phyloP scores from a whole-genome alignment of 2,888 invertebrate species.

The Drosophila trichaetosa region DNA sequence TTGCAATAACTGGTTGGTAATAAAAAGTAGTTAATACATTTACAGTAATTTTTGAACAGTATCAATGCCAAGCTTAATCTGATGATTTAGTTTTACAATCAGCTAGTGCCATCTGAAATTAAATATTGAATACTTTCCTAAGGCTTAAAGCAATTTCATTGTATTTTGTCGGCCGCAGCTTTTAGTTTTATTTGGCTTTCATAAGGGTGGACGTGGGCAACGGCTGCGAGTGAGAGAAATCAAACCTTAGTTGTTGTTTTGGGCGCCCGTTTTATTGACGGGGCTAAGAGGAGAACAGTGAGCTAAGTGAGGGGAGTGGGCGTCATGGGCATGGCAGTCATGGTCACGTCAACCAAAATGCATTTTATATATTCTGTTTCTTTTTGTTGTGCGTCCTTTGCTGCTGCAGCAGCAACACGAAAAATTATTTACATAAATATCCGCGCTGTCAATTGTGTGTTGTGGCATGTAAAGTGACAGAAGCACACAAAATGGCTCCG shows the following conservation, averaged over 20 bases:
- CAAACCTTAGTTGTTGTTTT: constrained; percentile 27
- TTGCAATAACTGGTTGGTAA: background rate
- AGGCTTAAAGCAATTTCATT: constrained; percentile 22
- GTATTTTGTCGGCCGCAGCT: constrained; percentile 51
- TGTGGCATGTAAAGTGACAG: constrained; percentile 80
- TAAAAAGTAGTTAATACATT: background rate
- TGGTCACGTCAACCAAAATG: constrained; percentile 77
- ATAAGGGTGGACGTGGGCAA: background rate
- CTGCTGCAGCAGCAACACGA: constrained; percentile 65
- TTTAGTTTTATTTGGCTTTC: background rate
- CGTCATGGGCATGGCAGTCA: constrained; percentile 17
- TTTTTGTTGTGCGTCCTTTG: constrained; percentile 48
- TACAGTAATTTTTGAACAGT: background rate
- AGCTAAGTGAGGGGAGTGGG: background rate
- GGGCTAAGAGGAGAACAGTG: background rate
- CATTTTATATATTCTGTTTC: constrained; percentile 58
- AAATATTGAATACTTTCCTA: constrained; percentile 4
- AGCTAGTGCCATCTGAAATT: background rate
- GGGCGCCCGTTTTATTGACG: constrained; percentile 26
- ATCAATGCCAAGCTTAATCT: background rate
- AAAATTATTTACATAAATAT: constrained; percentile 78
- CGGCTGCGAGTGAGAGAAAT: constrained; percentile 40
- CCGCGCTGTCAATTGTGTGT: constrained; percentile 79
- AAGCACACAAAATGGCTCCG: constrained; percentile 78
- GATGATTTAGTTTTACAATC: background rate